Conservation (phyloP, 2,888 invertebrate species). For the Cephus nigrinus region DNA sequence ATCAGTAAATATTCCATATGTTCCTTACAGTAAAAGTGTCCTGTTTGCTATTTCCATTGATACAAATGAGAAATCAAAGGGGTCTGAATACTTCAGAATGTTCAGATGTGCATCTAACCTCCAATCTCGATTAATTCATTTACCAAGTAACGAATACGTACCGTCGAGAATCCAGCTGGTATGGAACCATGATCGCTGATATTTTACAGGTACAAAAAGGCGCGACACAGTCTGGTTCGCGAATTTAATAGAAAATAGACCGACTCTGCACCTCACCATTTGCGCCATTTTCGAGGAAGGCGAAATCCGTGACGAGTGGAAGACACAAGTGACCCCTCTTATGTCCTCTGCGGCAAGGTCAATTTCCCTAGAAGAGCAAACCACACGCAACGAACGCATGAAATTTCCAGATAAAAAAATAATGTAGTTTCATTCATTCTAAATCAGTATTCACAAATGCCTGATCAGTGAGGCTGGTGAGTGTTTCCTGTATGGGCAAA, state of each 20-base stretch:
- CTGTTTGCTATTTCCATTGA: not conserved
- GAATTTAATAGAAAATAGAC: slow-evolving; percentile 44
- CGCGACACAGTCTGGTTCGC: slow-evolving; percentile 43
- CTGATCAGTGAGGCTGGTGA: no score
- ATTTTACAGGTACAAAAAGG: slow-evolving; percentile 44
- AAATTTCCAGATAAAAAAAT: not conserved
- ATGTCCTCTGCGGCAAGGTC: slow-evolving; percentile 32
- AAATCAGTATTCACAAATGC: not conserved
- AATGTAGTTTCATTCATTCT: not conserved
- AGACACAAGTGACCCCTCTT: slow-evolving; percentile 27
- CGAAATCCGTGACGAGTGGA: slow-evolving; percentile 18
- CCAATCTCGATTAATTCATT: not conserved
- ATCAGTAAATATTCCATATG: not conserved
- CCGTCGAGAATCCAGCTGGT: slow-evolving; percentile 58
- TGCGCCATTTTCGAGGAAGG: slow-evolving; percentile 53
- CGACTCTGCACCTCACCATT: slow-evolving; percentile 51
- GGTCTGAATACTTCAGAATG: not conserved
- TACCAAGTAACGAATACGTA: slow-evolving; percentile 36
- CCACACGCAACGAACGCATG: not conserved
- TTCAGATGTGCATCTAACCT: not conserved
- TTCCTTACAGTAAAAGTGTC: not conserved
- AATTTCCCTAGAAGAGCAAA: not conserved
- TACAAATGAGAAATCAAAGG: not conserved
- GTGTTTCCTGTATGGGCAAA: no score
- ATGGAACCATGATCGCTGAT: slow-evolving; percentile 59